phyloP scores from a whole-genome alignment of 2,888 invertebrate species.

The Lutraria lutraria region DNA sequence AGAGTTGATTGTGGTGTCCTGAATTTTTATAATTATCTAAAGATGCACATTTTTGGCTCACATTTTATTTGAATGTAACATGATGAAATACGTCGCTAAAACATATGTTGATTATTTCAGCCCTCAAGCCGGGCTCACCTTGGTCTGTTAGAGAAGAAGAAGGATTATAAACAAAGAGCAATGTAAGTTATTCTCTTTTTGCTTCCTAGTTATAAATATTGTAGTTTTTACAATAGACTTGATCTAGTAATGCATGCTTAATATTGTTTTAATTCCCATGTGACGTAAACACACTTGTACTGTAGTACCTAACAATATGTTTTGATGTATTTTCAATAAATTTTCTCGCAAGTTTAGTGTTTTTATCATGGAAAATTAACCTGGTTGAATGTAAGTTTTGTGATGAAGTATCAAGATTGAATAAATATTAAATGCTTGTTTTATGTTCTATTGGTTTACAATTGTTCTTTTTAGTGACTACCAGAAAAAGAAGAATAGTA shows the following conservation, averaged over 20 bases:
- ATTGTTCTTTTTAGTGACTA: constrained; percentile 89
- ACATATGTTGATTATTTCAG: too few relatives aligned
- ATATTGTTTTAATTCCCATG: too few relatives aligned
- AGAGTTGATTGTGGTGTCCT: background rate
- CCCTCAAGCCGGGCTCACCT: constrained; percentile 81
- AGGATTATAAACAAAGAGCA: constrained; percentile 86
- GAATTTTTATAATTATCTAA: background rate
- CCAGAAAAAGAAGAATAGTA: constrained; percentile 93
- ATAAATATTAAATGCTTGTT: background rate
- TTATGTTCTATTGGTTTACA: background rate
- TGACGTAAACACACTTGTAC: background rate
- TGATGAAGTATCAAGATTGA: too few relatives aligned
- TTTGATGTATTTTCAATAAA: background rate
- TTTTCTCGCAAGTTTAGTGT: background rate
- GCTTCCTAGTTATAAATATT: background rate
- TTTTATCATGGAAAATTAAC: too few relatives aligned
- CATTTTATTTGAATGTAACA: too few relatives aligned
- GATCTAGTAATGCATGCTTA: background rate
- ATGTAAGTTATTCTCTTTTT: constrained; percentile 76
- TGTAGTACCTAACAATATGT: background rate
- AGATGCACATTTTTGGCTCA: background rate
- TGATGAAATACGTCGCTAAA: too few relatives aligned
- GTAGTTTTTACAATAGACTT: background rate
- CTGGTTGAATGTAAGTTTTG: too few relatives aligned
- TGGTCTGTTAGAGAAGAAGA: constrained; percentile 86